Evolutionary conservation across 1,140 invertebrate species (phyloP), one percentile per base, ranked within the genome.

Genomic region (Spodoptera frugiperda): DNA sequence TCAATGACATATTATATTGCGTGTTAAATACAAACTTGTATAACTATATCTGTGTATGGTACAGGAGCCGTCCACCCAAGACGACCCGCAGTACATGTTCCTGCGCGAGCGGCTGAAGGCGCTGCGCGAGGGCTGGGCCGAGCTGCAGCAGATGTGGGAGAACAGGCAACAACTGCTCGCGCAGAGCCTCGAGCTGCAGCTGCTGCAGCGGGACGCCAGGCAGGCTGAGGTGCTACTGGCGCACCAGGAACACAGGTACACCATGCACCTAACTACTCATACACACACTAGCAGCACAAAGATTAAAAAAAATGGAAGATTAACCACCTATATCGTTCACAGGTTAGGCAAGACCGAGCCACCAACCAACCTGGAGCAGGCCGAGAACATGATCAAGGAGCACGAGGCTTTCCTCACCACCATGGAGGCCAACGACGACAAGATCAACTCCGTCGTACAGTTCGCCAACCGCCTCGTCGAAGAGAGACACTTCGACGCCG

Each of bases 361-460:
- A 9, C 99, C 99, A 5, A 95, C 96, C 9, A 98, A 98, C 86
- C 95, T 99, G 59, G 99, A 99, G 93, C 98, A 99, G 91, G 99
- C 99, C 39, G 99, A 99, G 91, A 99, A 99, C 87, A 95, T 98
- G 86, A 97, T 99, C 82, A 99, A 99, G 93, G 96, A 98, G 17
- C 99, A 99, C 94, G 99, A 99, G 93, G 98, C 99, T 2, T 99
- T 99, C 95, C 97, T 99, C 82, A 99, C 98, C 0, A 99, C 99
- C 0, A 99, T 99, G 98, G 99, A 99, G 94, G 99, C 99, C 4
- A 99, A 99, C 94, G 99, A 99, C 92, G 99, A 99, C 86, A 99
- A 99, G 94, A 98, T 99, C 87, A 99, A 99, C 90, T 97, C 96
- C 3, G 97, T 99, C 14, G 96, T 99, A 2, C 97, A 98, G 86